These are phyloP conservation scores for Leptopilina drosophilae DNA, from an alignment of 2,888 invertebrate genomes.

Conservation along the genomic window DNA sequence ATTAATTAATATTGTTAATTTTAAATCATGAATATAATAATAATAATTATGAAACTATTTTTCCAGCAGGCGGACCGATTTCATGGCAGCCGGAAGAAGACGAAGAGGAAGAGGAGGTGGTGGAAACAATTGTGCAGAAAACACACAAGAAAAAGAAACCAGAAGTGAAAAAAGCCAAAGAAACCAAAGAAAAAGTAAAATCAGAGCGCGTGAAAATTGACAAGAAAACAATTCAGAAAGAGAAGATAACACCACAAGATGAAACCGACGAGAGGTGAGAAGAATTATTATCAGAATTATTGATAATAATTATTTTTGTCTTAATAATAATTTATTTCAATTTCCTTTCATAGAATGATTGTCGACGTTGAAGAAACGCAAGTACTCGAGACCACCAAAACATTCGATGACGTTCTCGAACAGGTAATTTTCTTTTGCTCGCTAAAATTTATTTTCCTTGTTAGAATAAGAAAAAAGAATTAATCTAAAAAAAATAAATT, in stretches of 20 bases:
- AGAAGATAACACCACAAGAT: conserved; percentile 63
- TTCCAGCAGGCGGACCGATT: conserved; percentile 72
- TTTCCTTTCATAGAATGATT: conserved; percentile 73
- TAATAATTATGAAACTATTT: not conserved
- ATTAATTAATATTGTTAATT: too few relatives aligned
- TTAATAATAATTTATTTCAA: conserved; percentile 32
- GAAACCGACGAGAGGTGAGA: conserved; percentile 72
- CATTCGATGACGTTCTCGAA: conserved; percentile 77
- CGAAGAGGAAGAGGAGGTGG: conserved; percentile 59
- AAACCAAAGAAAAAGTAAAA: conserved; percentile 76
- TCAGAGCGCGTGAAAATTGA: conserved; percentile 78
- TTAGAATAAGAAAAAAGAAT: too few relatives aligned
- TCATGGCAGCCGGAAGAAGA: conserved; percentile 78
- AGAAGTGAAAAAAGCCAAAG: conserved; percentile 77
- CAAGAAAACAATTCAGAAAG: conserved; percentile 74
- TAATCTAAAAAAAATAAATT: too few relatives aligned
- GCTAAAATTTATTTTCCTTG: not conserved
- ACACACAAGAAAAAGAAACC: conserved; percentile 69
- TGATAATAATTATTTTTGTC: not conserved
- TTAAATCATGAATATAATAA: too few relatives aligned
- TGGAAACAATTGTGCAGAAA: conserved; percentile 60
- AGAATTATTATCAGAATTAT: not conserved
- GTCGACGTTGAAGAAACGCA: conserved; percentile 79
- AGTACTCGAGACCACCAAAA: conserved; percentile 80
- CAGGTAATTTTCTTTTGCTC: conserved; percentile 59